Evolutionary conservation across 2,888 invertebrate genomes (phyloP), one percentile per base, ranked within the genome.

Genomic region (Colostygia pectinataria): DNA sequence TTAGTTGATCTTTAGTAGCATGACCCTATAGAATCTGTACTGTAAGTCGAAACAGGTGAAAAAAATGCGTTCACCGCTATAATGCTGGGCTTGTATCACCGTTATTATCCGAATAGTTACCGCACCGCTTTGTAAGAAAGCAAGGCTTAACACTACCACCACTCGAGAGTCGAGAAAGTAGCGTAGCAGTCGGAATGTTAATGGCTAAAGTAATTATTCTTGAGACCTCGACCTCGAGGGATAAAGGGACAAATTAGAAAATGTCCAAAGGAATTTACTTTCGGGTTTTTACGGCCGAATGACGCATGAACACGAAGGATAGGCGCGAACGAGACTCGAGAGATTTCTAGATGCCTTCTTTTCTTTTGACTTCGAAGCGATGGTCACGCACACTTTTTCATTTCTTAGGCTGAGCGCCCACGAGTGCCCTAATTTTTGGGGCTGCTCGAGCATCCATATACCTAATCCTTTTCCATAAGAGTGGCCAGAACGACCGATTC

Each of bases 181-280:
- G 63, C 66, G 67, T 72, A 67, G 74, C 71, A 60, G 53, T 57
- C 53, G 76, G 82, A 82, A 83, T 83, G 74, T 82, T 83, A 83
- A 84, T 81, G 75, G 74, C 61, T 63, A 31, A 31, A 77, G 74
- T 74, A 80, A 83, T 82, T 80, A 79, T 77, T 74, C 67, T 70
- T 71, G 50, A 64, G 66, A 63, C 57, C 65, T 70, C 66, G 65
- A 63, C 69, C 63, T 67, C 56, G 60, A 72, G 66, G 68, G 69
- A 57, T 62, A 65, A n/a, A 71, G 66, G 73, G 71, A 73, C 72
- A 70, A 67, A 64, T 73, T 73, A 65, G 67, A 65, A 33, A 61
- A 66, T 55, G 56, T 53, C 55, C 53, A 50, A 33, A 52, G 44
- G 43, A 54, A 55, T 61, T 58, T 59, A 49, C 57, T 53, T 58